Percentiles rank a stretch among this genome's conserved stretches.
Evolutionary conservation across 2,888 invertebrate genomes (phyloP).

Genomic region (Barypeithes pellucidus): DNA sequence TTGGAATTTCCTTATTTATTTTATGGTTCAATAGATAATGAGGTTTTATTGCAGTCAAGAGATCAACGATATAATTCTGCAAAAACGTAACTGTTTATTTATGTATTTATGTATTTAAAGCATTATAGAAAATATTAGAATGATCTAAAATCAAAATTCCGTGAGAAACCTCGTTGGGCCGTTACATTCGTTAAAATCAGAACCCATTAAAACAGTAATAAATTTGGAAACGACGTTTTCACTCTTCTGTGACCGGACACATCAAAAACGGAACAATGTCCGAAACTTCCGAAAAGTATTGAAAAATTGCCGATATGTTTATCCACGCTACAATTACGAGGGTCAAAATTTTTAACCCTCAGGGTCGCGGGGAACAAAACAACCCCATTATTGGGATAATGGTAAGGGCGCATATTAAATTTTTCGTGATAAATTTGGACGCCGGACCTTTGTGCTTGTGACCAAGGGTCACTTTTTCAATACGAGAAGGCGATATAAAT

Average conservation of each 20-base stretch:
- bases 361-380: slow-evolving; percentile 64
- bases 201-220: slow-evolving; percentile 49
- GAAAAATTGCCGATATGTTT: slow-evolving; percentile 70
- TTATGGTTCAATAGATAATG: too few relatives aligned
- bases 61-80: too few relatives aligned
- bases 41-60: too few relatives aligned
- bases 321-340: slow-evolving; percentile 69
- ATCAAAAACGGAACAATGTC: slow-evolving; percentile 47
- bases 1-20: too few relatives aligned
- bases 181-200: slow-evolving; percentile 45
- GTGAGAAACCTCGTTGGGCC: slow-evolving; percentile 42
- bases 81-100: too few relatives aligned
- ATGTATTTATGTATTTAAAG: too few relatives aligned
- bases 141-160: slow-evolving; percentile 5
- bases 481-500: slow-evolving; percentile 63
- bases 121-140: not conserved
- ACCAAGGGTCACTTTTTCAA: slow-evolving; percentile 63
- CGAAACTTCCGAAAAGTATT: slow-evolving; percentile 59
- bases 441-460: slow-evolving; percentile 62
- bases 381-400: slow-evolving; percentile 62
- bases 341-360: slow-evolving; percentile 70
- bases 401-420: slow-evolving; percentile 64
- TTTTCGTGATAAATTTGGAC: slow-evolving; percentile 67
- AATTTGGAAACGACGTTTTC: slow-evolving; percentile 43
- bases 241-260: slow-evolving; percentile 32